Conservation (phyloP, 2,113 vertebrate species). For the Sylvilagus bachmani region DNA sequence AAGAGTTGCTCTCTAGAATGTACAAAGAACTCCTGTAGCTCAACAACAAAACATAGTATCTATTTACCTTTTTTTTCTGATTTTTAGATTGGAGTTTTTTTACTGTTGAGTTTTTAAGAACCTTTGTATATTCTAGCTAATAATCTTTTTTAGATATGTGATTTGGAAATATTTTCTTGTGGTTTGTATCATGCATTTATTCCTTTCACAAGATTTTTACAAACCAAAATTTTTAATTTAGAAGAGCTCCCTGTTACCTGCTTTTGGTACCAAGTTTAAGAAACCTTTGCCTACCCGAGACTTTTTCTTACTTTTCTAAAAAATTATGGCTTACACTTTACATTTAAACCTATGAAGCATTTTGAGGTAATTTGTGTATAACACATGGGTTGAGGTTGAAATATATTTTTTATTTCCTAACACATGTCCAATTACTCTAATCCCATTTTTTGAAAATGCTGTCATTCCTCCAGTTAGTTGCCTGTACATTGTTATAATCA, state of each 20-base stretch:
- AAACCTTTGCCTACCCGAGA: not conserved
- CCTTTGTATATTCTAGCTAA: not conserved
- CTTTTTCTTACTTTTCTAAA: not conserved
- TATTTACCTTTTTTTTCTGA: not conserved
- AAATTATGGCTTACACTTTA: not conserved
- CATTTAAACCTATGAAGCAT: not conserved
- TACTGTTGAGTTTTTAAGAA: not conserved
- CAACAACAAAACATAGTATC: not conserved
- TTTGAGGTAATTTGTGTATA: not conserved
- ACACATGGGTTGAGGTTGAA: not conserved
- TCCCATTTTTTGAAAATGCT: not conserved
- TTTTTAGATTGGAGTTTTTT: not conserved
- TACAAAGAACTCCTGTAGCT: not conserved
- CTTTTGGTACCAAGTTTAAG: not conserved
- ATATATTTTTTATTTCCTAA: not conserved
- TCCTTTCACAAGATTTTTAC: not conserved
- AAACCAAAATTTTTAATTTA: not conserved
- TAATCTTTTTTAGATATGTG: not conserved
- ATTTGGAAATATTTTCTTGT: not conserved
- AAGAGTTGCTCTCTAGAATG: not conserved
- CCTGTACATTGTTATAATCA: not conserved
- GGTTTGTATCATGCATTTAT: not conserved
- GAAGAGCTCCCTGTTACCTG: not conserved
- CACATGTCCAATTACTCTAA: not conserved
- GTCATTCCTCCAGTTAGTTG: not conserved